Base-by-base conservation (phyloP, 2,113 vertebrate species). In the Merops nubicus region DNA sequence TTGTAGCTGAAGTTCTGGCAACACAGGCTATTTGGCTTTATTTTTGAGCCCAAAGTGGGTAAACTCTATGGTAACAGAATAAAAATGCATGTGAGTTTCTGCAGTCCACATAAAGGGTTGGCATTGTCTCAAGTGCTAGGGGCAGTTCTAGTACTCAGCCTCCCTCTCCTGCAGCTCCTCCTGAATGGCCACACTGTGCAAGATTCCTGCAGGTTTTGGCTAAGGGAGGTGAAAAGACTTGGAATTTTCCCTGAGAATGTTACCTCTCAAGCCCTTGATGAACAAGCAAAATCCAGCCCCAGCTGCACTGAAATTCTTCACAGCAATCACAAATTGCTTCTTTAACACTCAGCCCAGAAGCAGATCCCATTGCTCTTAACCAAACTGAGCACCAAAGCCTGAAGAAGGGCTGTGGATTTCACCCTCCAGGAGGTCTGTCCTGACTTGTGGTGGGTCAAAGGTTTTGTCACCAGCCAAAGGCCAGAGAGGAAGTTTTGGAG, bases 391-490 rank as follows among this genome's bases (percentile, higher is more conserved):
- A 9, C 7, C 17, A 51, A 64, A 89, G 47, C 42, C 62, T 89
- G 42, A 63, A 21, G 45, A 25, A 67, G 19, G 12, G 25, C 62
- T 76, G 63, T 43, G 76, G 28, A 8, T 93, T 85, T 92, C 7
- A 12, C 45, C 12, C 28, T 48, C 25, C 23, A 5, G 0, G 2
- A 64, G 23, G 14, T 16, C 34, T 79, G 4, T 42, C 19, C 4
- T 88, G 25, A 2, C 50, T 83, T 56, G 14, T 45, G 23, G 18
- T 25, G 36, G 19, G 20, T 51, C 36, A 85, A 13, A 84, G 82
- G 20, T n/a, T n/a, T 20, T 26, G 12, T 38, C 54, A n/a, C 12
- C 43, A 60, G 43, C 33, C 60, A 57, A 29, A 76, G 64, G n/a
- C 22, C 56, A 36, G 56, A 51, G 21, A 82, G 54, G 23, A 77